Evolutionary conservation across 1,140 invertebrate species (phyloP).

Genomic region (Anastrepha ludens): DNA sequence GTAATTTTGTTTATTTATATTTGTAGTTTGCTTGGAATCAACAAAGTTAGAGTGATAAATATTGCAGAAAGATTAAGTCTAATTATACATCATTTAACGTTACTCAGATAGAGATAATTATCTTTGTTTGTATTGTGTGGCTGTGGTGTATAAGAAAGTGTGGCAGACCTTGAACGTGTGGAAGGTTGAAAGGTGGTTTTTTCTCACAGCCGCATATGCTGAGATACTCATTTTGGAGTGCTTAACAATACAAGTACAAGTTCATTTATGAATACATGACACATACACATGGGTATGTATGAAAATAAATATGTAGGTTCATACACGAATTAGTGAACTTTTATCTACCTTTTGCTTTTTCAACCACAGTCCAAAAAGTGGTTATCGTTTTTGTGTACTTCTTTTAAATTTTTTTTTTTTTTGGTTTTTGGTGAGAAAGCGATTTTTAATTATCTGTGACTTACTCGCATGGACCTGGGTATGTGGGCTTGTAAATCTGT

Average conservation of each 20-base stretch:
- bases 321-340: not conserved
- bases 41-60: slow-evolving; percentile 10
- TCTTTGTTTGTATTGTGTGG: slow-evolving; percentile 9
- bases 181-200: not conserved
- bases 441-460: not conserved
- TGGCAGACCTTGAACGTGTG: not conserved
- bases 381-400: not conserved
- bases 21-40: not conserved
- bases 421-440: not conserved
- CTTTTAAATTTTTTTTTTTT: not conserved
- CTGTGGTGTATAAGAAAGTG: not conserved
- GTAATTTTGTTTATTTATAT: not conserved
- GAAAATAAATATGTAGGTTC: not conserved
- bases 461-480: not conserved
- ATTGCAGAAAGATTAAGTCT: not conserved
- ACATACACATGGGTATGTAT: not conserved
- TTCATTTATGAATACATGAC: not conserved
- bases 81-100: not conserved
- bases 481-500: not conserved
- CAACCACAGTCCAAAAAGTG: not conserved
- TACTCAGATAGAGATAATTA: not conserved
- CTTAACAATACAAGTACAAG: not conserved
- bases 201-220: not conserved
- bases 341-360: not conserved
- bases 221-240: too few relatives aligned